A percentile compares a stretch with the other conserved stretches of the same genome.
These are phyloP conservation scores for Psittacula cyanocephala DNA, from an alignment of 2,113 vertebrate genomes.

Conservation along the genomic window DNA sequence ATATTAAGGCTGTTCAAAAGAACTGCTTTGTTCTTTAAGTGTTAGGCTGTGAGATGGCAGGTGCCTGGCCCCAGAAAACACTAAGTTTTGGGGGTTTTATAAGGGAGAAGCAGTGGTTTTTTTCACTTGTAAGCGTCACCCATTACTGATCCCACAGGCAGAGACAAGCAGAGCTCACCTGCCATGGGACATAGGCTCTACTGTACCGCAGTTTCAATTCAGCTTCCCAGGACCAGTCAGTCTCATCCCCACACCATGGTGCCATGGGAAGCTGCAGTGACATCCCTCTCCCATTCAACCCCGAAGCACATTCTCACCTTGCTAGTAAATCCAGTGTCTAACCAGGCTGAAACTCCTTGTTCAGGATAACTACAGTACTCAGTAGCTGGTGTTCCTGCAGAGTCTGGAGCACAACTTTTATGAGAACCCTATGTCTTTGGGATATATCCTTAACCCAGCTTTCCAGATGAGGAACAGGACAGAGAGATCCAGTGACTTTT, in stretches of 20 bases:
- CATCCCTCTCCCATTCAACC: not conserved
- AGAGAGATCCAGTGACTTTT: not conserved
- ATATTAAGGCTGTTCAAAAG: not conserved
- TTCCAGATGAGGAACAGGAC: not conserved
- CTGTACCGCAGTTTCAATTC: not conserved
- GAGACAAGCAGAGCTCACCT: not conserved
- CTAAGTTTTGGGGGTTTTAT: not conserved
- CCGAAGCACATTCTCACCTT: not conserved
- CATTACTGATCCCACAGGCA: not conserved
- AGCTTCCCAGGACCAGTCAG: not conserved
- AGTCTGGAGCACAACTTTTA: not conserved
- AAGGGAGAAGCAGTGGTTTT: not conserved
- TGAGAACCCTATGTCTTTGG: not conserved
- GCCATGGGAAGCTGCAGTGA: not conserved
- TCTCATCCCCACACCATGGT: not conserved
- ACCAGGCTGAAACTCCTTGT: not conserved
- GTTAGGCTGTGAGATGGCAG: not conserved
- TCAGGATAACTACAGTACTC: fast-evolving
- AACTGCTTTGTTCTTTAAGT: not conserved
- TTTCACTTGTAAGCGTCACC: not conserved
- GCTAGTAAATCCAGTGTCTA: not conserved
- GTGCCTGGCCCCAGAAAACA: not conserved
- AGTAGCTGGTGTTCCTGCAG: not conserved
- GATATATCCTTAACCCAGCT: not conserved
- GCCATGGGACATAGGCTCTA: not conserved